A percentile compares a stretch with the other conserved stretches of the same genome.
phyloP scores from a whole-genome alignment of 1,140 invertebrate genomes.

The Odontomachus brunneus region DNA sequence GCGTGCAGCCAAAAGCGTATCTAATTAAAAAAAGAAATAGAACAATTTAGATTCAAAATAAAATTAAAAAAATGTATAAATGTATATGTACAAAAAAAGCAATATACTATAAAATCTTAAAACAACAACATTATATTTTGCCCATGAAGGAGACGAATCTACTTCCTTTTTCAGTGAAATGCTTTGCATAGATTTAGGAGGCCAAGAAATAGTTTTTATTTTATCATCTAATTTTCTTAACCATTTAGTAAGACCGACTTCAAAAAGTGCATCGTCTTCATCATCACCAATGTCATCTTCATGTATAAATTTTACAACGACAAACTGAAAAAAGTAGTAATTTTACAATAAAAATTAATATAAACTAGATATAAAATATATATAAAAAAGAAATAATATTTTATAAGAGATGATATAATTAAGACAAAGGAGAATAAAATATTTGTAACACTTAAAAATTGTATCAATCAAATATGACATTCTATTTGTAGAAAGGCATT shows the following conservation, averaged over 20 bases:
- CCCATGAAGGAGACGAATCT: slow-evolving; percentile 15
- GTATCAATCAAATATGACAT: too few species aligned
- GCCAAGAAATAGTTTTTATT: slow-evolving; percentile 4
- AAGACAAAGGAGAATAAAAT: not conserved
- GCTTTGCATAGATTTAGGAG: slow-evolving; percentile 3
- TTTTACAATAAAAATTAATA: not conserved
- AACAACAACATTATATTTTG: slow-evolving; percentile 21
- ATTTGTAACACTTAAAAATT: not conserved
- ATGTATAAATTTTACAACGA: slow-evolving; percentile 22
- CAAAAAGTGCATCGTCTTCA: slow-evolving; percentile 14
- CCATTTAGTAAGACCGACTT: slow-evolving; percentile 30
- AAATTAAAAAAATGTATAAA: too few species aligned
- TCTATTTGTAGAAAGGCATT: not conserved
- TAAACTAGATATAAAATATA: not conserved
- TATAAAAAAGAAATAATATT: too few species aligned
- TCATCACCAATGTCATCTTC: slow-evolving; percentile 1
- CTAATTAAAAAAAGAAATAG: not conserved
- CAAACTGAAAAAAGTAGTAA: slow-evolving; percentile 21
- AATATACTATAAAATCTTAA: slow-evolving; percentile 23
- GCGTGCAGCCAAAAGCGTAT: slow-evolving; percentile 9
- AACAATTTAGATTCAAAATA: slow-evolving; percentile 8
- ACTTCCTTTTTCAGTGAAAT: slow-evolving; percentile 6
- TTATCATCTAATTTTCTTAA: slow-evolving; percentile 1
- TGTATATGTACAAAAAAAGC: not conserved
- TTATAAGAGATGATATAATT: slow-evolving; percentile 3